Evolutionary conservation across 1,140 invertebrate species (phyloP), one percentile per base, ranked within the genome.

Genomic region (Bombus fervidus): DNA sequence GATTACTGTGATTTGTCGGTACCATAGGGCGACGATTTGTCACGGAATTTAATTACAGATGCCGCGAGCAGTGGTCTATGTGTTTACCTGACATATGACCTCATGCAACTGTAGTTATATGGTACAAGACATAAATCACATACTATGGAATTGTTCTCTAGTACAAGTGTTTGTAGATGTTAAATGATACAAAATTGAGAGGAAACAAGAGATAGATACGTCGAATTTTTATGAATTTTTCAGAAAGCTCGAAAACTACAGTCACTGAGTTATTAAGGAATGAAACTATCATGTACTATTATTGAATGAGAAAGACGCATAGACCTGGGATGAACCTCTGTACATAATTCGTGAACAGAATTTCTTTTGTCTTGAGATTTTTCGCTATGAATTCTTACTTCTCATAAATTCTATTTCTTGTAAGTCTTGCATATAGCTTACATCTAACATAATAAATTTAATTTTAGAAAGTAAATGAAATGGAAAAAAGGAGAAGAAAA

Each of bases 1-100:
- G 79, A 89, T 88, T 82, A 82, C 39, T 34, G 39, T 88, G 82
- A 89, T 89, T 88, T 85, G 78, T 88, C 86, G 72, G 37, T 28
- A 37, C 22, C 6, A 18, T 6, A 57, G 68, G 59, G 10, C 71
- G 25, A 75, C 34, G 34, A 47, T 79, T 77, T 74, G 47, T 87
- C 66, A 18, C 28, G 57, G n/a, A 59, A 64, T 59, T 83, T 82
- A 59, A 59, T 83, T 64, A 57, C 82, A 43, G 28, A 71, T 39
- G 68, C 39, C 66, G 53, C 69, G 47, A 62, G 22, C 0, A 43
- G n/a, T 22, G 22, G n/a, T 13, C 10, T 71, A 10, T 10, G 22
- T 22, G 28, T 74, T 43, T 75, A 18, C 8, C 2, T n/a, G 13
- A 62, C 28, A 6, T 37, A 77, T 28, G 15, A 62, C 28, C 28